A percentile compares a stretch with the other conserved stretches of the same genome.
phyloP scores from a whole-genome alignment of 2,888 invertebrate species.

The Artemia sp. region DNA sequence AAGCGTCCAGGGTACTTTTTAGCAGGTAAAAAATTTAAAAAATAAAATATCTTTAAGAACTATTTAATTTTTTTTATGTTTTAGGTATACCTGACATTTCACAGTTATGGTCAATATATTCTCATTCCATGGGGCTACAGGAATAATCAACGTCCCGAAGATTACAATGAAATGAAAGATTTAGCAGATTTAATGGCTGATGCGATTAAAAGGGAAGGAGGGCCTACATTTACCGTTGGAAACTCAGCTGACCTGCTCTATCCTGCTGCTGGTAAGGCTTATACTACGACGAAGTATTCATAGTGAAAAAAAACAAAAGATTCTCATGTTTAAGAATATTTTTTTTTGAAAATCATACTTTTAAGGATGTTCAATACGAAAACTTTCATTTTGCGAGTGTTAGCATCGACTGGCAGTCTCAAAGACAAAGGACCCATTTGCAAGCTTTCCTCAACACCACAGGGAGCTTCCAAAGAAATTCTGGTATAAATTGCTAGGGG shows the following conservation, averaged over 20 bases:
- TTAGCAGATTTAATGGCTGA: constrained; percentile 42
- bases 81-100: constrained; percentile 43
- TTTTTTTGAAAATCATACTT: too few relatives aligned
- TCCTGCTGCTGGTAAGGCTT: constrained; percentile 35
- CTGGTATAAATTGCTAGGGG: too few relatives aligned
- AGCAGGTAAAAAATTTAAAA: background rate
- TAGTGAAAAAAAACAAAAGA: too few relatives aligned
- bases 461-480: too few relatives aligned
- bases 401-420: too few relatives aligned
- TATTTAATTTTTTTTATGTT: constrained; percentile 23
- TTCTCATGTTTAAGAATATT: too few relatives aligned
- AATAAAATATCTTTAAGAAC: background rate
- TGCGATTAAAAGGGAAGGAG: constrained; percentile 44
- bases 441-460: too few relatives aligned
- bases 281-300: too few relatives aligned
- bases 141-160: constrained; percentile 23
- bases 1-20: too few relatives aligned
- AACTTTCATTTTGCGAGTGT: too few relatives aligned
- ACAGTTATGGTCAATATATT: constrained; percentile 46
- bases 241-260: constrained; percentile 59
- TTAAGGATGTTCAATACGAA: too few relatives aligned
- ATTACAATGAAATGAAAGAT: constrained; percentile 28
- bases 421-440: too few relatives aligned
- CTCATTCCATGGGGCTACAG: constrained; percentile 44
- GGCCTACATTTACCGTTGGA: constrained; percentile 52